Percentiles rank a stretch among this genome's conserved stretches.
Conservation (phyloP, 2,888 invertebrate genomes). For the Stegophylla sp. region DNA sequence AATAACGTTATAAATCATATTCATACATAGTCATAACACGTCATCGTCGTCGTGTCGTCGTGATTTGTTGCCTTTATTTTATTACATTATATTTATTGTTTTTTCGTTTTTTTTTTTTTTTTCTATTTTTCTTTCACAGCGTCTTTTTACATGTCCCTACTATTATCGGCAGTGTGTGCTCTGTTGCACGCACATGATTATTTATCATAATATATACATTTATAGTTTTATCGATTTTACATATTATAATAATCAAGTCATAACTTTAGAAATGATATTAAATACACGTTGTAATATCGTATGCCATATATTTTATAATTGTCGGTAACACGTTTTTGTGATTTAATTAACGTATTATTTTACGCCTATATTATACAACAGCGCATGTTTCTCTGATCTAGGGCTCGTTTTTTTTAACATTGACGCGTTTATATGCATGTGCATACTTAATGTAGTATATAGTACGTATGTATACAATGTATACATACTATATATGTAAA, state of each 20-base stretch:
- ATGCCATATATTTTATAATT: slow-evolving; percentile 17
- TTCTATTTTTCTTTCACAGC: background rate
- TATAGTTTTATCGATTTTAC: slow-evolving; percentile 10
- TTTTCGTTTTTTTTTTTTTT: no score
- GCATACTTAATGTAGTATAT: background rate
- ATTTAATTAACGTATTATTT: background rate
- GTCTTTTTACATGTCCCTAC: background rate
- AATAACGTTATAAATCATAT: no score
- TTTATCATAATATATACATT: slow-evolving; percentile 5
- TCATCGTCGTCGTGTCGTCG: background rate
- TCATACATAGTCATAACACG: no score
- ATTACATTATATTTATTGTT: no score
- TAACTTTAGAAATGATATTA: slow-evolving; percentile 6
- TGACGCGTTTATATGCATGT: slow-evolving; percentile 30
- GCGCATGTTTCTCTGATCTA: background rate
- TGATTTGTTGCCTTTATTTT: no score
- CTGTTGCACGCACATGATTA: background rate
- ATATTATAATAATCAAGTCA: background rate
- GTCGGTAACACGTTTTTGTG: background rate
- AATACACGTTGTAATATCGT: background rate
- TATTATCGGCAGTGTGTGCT: no score
- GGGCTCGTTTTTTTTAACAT: slow-evolving; percentile 36
- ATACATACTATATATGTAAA: no score
- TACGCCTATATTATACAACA: background rate
- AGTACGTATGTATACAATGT: no score